Conservation (phyloP, 2,113 vertebrate species). For the Cephalophus harveyi region DNA sequence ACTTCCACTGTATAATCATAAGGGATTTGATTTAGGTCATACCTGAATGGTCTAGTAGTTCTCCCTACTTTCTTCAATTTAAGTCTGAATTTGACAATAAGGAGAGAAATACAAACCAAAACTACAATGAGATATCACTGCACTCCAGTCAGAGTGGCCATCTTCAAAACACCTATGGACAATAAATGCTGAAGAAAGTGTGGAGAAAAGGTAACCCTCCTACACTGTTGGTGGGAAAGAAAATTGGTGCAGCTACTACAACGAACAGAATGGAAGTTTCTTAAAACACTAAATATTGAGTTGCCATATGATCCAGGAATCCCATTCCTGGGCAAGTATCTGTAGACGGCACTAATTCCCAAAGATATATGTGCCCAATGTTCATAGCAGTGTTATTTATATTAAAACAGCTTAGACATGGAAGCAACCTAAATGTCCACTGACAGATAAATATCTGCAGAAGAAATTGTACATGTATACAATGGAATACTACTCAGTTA, state of each 20-base stretch:
- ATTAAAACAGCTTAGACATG: not conserved
- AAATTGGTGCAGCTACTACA: not conserved
- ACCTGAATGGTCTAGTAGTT: too few relatives aligned
- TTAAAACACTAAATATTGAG: not conserved
- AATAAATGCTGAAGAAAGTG: not conserved
- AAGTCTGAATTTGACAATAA: too few relatives aligned
- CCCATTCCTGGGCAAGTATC: not conserved
- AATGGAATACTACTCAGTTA: not conserved
- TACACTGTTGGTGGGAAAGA: not conserved
- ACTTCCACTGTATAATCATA: too few relatives aligned
- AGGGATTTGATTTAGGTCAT: too few relatives aligned
- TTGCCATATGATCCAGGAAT: not conserved
- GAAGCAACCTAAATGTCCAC: not conserved
- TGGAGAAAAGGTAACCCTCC: not conserved
- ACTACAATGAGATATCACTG: not conserved
- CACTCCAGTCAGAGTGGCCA: not conserved
- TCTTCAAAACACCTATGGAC: not conserved
- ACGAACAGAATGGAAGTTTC: not conserved
- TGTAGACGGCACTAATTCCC: too few relatives aligned
- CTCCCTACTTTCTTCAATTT: too few relatives aligned
- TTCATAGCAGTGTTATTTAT: not conserved
- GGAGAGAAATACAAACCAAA: not conserved
- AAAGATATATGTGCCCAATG: not conserved
- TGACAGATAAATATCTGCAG: not conserved
- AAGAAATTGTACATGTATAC: not conserved